Conservation (phyloP, 2,113 vertebrate genomes). For the Centropus unirufus region DNA sequence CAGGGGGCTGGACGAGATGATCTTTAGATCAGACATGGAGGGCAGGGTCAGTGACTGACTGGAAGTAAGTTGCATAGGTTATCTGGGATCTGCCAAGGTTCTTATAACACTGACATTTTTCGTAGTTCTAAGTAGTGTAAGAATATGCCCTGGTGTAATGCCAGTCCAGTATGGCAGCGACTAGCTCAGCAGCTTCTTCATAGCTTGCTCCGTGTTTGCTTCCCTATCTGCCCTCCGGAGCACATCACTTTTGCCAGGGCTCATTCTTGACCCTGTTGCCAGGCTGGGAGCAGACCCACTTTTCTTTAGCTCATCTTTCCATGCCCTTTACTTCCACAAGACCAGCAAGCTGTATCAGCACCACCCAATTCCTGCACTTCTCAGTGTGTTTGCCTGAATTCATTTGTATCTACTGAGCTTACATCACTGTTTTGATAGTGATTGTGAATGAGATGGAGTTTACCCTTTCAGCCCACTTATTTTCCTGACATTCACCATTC, state of each 20-base stretch:
- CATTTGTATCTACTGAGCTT: neutral
- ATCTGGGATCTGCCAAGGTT: neutral
- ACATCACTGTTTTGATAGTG: neutral
- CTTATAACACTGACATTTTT: neutral
- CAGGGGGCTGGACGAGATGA: too few species aligned
- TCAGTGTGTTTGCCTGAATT: neutral
- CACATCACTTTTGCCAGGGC: neutral
- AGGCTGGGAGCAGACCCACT: accelerated
- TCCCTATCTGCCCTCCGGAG: neutral
- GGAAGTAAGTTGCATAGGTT: neutral
- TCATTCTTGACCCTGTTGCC: neutral
- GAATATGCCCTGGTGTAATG: neutral
- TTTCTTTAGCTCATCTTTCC: neutral
- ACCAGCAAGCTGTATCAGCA: neutral
- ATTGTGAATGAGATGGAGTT: neutral
- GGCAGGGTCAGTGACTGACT: neutral
- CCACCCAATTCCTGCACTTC: neutral
- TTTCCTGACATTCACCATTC: neutral
- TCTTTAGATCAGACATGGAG: neutral
- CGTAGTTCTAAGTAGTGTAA: neutral
- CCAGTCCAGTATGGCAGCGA: neutral
- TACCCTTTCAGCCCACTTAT: neutral
- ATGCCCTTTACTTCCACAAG: neutral
- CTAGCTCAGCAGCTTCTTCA: neutral
- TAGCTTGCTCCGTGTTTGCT: neutral